phyloP scores from a whole-genome alignment of 2,797 vertebrate species.

The Epinephelus malabaricus region DNA sequence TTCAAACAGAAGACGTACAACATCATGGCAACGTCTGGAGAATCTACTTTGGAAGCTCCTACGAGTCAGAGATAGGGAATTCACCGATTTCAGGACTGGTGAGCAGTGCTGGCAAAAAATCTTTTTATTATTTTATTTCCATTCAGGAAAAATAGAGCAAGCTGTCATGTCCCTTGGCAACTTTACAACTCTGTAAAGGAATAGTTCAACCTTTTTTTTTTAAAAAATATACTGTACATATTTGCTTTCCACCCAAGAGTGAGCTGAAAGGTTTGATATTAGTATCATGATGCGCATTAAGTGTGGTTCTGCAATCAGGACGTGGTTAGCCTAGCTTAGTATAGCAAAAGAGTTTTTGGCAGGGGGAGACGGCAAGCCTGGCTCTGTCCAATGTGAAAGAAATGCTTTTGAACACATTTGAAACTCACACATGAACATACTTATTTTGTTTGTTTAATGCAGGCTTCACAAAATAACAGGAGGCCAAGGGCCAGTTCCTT shows the following conservation, averaged over 20 bases:
- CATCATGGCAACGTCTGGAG: constrained; percentile 91
- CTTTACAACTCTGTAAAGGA: not conserved
- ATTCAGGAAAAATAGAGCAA: not conserved
- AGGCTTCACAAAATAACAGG: too few relatives aligned
- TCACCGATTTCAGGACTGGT: constrained; percentile 91
- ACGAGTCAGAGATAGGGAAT: constrained; percentile 93
- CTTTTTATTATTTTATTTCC: not conserved
- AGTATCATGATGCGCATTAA: not conserved
- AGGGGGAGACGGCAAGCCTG: not conserved
- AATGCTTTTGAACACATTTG: not conserved
- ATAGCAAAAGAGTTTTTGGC: not conserved
- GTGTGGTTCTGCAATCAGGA: not conserved
- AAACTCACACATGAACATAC: not conserved
- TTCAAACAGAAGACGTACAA: constrained; percentile 84
- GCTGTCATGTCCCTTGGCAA: not conserved
- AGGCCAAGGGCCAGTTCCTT: too few relatives aligned
- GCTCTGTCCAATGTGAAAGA: not conserved
- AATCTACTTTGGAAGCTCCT: constrained; percentile 97
- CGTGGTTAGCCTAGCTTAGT: not conserved
- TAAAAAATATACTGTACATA: too few relatives aligned
- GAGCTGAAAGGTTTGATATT: not conserved
- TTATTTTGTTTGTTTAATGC: not conserved
- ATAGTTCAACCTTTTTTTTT: not conserved
- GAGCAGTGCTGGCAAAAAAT: constrained; percentile 31
- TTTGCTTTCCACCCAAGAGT: not conserved